Base-by-base conservation (phyloP, 2,888 invertebrate species). In the Capitulum mitella region DNA sequence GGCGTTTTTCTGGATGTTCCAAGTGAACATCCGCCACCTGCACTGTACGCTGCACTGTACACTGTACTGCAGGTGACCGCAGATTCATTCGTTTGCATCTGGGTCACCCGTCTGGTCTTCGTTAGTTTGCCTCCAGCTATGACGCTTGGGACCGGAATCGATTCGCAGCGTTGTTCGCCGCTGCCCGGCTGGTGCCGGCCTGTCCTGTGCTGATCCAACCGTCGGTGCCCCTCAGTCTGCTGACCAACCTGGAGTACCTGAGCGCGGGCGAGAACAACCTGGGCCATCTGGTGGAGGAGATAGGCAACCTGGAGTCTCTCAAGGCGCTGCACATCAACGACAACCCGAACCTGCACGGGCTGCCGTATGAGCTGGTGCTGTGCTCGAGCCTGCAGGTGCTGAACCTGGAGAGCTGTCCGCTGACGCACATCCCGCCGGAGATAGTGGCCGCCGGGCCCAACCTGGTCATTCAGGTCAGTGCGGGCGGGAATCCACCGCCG, bases 331-430 rank as follows among this genome's bases (percentile, higher is more conserved):
- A 99, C 86, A 91, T 99, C 83, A 99, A 99, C 89, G 99, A 99
- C 88, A 99, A 99, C 89, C 93, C 92, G 26, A 94, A 94, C 84
- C 89, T 99, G 83, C 95, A 97, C 87, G 95, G 94, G 87, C 89
- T 99, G 84, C 99, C 99, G 37, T 98, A 97, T 87, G 99, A 99
- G 86, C 87, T 99, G 85, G 98, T 98, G 43, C 89, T 98, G 74
- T 99, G 99, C 89, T 92, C 93, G 82, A 97, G 95, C 86, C 90
- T 99, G 82, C 97, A 97, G 88, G 79, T 81, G 40, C 80, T 82
- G 94, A 98, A 97, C 86, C 98, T 99, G 87, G 99, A 99, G 86
- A 98, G 98, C 87, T 99, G 99, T 87, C 99, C 99, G 37, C 88
- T 99, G 83, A 93, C 94, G 83, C 95, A 97, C 84, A 97, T 99